Evolutionary conservation across 2,888 invertebrate genomes (phyloP), one percentile per base, ranked within the genome.

Genomic region (Ypsolopha sequella): DNA sequence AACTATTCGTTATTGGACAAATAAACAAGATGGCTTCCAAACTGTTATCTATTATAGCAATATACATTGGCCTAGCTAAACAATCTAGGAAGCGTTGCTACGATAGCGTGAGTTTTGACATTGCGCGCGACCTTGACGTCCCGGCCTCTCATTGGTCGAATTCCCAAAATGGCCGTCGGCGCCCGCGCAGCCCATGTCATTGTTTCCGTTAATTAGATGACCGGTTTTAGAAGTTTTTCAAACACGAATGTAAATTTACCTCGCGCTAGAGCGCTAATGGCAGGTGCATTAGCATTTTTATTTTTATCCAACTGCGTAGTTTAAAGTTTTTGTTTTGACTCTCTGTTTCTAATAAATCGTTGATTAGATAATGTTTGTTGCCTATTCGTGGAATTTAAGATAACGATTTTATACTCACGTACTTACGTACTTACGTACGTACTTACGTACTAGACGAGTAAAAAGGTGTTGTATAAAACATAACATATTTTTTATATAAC

Each of bases 121-220:
- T 85, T 84, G 85, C 71, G 65, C 61, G 53, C 71, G 76, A 81
- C 85, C 85, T 86, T 84, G 81, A 61, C 61, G 57, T 56, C 59
- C 58, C 55, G 58, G 57, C 58, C 60, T 54, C 62, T 62, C 68
- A 86, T 85, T 85, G 85, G 85, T 62, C 74, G 64, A 63, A 66
- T 61, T 54, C 58, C 48, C 74, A 81, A 77, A 56, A 86, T 86
- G 85, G 85, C 84, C 65, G 58, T 56, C 60, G 38, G 64, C 74
- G 73, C 70, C 60, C 61, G 70, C 79, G 76, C 78, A 56, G 47
- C 52, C 51, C 54, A 62, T 69, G 67, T 73, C 77, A 79, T 82
- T 82, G 80, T 81, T 75, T 76, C 71, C 69, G 61, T 65, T 78
- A 80, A 85, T 84, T 82, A 80, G 70, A 74, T 68, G 72, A 79